Base-by-base conservation (phyloP, 2,113 vertebrate species). In the Caloenas nicobarica region DNA sequence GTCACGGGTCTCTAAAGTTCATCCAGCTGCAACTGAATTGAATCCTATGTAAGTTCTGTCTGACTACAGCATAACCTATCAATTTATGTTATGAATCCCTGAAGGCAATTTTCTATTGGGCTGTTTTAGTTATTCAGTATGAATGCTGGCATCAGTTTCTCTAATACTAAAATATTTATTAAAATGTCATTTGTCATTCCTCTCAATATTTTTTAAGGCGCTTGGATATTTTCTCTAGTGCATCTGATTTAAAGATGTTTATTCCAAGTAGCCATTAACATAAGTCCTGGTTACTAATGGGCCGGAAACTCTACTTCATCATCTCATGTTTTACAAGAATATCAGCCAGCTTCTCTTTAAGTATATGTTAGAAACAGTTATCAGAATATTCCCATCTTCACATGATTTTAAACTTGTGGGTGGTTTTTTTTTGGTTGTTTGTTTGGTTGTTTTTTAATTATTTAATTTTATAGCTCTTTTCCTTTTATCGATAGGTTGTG, bases 201-300 rank as follows among this genome's bases (percentile, higher is more conserved):
- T 33, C 26, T 90, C 13, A 53, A 40, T 48, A 4, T 86, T 74
- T 76, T 88, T 83, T 25, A 65, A 83, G 40, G 24, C n/a, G n/a
- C 50, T 88, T 86, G 15, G 34, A 88, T 82, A 76, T 76, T 82
- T 92, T 86, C 66, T 92, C 12, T 79, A 72, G 34, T 65, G 71
- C 29, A 44, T 88, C 54, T 88, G 62, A 92, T 93, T 95, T 95
- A 85, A 96, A 93, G 71, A 86, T 77, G 50, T 80, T 88, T 92
- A 80, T 88, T 88, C 29, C 8, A 23, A 86, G 80, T 21, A 90
- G 10, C 50, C 57, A 80, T 95, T 95, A 91, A 7, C 58, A 65
- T 91, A 86, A 86, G 60, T 86, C 77, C 70, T 94, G 68, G 81
- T 86, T 81, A 73, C 58, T 95, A 89, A 89, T 93, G 88, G 77